phyloP scores from a whole-genome alignment of 2,113 vertebrate genomes.

The Actenoides hombroni region DNA sequence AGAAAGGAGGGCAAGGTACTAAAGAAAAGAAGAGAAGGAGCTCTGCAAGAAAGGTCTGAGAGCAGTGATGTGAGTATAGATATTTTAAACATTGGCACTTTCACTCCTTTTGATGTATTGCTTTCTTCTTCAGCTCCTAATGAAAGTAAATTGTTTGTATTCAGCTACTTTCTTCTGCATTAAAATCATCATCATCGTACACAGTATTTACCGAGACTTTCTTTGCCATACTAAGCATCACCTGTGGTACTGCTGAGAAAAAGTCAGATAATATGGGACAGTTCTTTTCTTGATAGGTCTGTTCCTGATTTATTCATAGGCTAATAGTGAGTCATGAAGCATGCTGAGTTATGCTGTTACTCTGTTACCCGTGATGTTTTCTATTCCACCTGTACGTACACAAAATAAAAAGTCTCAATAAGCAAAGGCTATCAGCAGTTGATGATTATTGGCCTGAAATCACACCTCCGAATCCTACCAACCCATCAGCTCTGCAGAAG shows the following conservation, averaged over 20 bases:
- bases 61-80: slow-evolving; percentile 4
- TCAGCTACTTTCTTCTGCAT: not conserved
- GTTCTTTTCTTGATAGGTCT: not conserved
- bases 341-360: not conserved
- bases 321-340: not conserved
- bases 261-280: not conserved
- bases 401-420: not conserved
- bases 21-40: slow-evolving; percentile 5
- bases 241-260: not conserved
- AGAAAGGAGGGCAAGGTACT: not conserved
- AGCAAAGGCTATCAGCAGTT: not conserved
- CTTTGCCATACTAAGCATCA: not conserved
- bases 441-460: not conserved
- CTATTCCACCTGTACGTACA: not conserved
- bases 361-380: not conserved
- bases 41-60: not conserved
- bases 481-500: not conserved
- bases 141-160: slow-evolving; percentile 15
- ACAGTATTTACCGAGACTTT: not conserved
- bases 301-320: not conserved
- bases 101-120: not conserved
- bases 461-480: not conserved
- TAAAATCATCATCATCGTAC: not conserved
- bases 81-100: not conserved
- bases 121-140: slow-evolving; percentile 33